Evolutionary conservation across 2,888 invertebrate genomes (phyloP).

Genomic region (Dasysyrphus tricinctus): DNA sequence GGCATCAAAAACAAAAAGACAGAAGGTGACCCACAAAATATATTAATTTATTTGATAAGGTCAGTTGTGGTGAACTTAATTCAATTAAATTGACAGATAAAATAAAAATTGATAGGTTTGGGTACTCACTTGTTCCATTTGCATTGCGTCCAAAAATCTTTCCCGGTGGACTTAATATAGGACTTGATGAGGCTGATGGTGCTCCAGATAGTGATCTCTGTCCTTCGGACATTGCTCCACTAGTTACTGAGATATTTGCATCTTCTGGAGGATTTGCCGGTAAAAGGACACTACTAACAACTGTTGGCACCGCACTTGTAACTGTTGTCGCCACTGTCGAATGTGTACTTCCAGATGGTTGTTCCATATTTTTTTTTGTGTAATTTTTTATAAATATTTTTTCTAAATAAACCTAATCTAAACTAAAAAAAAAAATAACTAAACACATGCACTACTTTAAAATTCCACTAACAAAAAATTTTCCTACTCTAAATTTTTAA

Average conservation of each 20-base stretch:
- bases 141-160: conserved; percentile 83
- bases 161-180: conserved; percentile 82
- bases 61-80: not conserved
- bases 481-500: conserved; percentile 20
- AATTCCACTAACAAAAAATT: conserved; percentile 35
- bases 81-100: not conserved
- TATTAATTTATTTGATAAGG: not conserved
- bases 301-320: conserved; percentile 72
- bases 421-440: conserved; percentile 22
- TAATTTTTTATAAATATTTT: conserved; percentile 27
- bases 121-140: conserved; percentile 83
- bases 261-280: conserved; percentile 78
- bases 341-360: conserved; percentile 75
- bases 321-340: conserved; percentile 68
- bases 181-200: conserved; percentile 83
- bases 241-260: conserved; percentile 79
- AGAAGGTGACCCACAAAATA: too few relatives aligned
- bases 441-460: conserved; percentile 60
- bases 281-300: conserved; percentile 71
- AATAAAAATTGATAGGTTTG: not conserved
- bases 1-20: too few relatives aligned
- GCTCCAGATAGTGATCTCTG: conserved; percentile 82
- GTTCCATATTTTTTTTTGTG: conserved; percentile 76
- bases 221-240: conserved; percentile 80
- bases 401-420: conserved; percentile 45